phyloP scores from a whole-genome alignment of 2,888 invertebrate species.

The Apotomis turbidana region DNA sequence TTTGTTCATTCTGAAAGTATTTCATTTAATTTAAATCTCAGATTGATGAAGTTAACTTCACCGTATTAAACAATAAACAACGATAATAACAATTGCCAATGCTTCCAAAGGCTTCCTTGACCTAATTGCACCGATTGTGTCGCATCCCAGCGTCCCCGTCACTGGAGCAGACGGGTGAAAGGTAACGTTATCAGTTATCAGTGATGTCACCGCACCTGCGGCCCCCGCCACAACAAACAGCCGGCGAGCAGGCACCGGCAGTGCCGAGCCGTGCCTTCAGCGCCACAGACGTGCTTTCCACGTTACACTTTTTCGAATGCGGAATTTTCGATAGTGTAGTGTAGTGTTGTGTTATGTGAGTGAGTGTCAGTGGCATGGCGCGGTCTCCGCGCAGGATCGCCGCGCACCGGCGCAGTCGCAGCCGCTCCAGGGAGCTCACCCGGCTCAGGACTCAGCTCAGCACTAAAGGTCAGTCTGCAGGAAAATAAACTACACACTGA shows the following conservation, averaged over 20 bases:
- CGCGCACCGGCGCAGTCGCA: constrained; percentile 67
- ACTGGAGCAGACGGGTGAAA: constrained; percentile 19
- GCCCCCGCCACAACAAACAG: constrained; percentile 39
- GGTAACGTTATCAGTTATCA: constrained; percentile 56
- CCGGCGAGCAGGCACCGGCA: constrained; percentile 45
- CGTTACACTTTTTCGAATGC: constrained; percentile 31
- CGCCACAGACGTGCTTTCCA: constrained; percentile 64
- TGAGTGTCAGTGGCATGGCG: constrained; percentile 60
- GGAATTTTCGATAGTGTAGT: constrained; percentile 38
- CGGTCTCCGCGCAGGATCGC: constrained; percentile 73
- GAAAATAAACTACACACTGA: background rate
- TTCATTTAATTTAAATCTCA: too few relatives aligned
- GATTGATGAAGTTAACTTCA: too few relatives aligned
- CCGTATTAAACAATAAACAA: too few relatives aligned
- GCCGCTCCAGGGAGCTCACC: constrained; percentile 70
- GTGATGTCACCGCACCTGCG: constrained; percentile 53
- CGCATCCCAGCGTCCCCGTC: background rate
- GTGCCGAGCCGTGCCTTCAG: constrained; percentile 68
- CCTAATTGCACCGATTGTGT: background rate
- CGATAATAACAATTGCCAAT: background rate
- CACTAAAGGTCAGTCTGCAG: constrained; percentile 66
- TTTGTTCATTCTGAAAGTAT: too few relatives aligned
- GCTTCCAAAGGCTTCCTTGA: constrained; percentile 9
- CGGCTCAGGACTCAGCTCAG: constrained; percentile 71
- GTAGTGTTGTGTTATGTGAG: constrained; percentile 47